phyloP scores from a whole-genome alignment of 1,140 invertebrate species.

The Trinorchestia longiramus region DNA sequence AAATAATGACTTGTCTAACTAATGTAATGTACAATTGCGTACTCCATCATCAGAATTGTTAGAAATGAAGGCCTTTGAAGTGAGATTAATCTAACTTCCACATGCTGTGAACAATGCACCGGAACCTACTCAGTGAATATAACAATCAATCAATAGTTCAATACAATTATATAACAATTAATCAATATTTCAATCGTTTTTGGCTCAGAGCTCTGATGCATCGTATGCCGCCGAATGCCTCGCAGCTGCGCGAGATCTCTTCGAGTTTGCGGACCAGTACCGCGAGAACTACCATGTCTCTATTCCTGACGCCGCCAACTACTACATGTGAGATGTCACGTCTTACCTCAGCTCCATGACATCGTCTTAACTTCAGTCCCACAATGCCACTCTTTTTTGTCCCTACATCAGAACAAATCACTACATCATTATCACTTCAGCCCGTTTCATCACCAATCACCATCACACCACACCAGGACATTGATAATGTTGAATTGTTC shows the following conservation, averaged over 20 bases:
- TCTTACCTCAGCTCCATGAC: too few species aligned
- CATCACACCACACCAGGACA: too few species aligned
- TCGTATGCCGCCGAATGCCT: constrained; percentile 73
- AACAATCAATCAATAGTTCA: too few species aligned
- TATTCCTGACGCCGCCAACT: constrained; percentile 71
- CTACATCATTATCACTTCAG: too few species aligned
- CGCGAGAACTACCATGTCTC: constrained; percentile 75
- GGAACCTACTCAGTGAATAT: too few species aligned
- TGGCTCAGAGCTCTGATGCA: constrained; percentile 68
- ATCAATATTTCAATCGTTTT: constrained; percentile 69
- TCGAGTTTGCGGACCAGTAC: constrained; percentile 75
- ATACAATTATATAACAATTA: background rate
- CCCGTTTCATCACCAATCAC: too few species aligned
- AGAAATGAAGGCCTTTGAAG: background rate
- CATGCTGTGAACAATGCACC: too few species aligned
- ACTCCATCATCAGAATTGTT: background rate
- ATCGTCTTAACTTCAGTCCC: too few species aligned
- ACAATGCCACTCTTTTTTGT: too few species aligned
- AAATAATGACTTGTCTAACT: background rate
- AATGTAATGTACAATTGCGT: background rate
- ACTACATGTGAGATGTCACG: constrained; percentile 66
- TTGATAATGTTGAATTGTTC: too few species aligned
- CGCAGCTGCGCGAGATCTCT: constrained; percentile 75
- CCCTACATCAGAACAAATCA: too few species aligned
- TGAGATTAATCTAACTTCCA: background rate